Evolutionary conservation across 1,140 invertebrate species (phyloP).

Genomic region (Bathynomus jamesi): DNA sequence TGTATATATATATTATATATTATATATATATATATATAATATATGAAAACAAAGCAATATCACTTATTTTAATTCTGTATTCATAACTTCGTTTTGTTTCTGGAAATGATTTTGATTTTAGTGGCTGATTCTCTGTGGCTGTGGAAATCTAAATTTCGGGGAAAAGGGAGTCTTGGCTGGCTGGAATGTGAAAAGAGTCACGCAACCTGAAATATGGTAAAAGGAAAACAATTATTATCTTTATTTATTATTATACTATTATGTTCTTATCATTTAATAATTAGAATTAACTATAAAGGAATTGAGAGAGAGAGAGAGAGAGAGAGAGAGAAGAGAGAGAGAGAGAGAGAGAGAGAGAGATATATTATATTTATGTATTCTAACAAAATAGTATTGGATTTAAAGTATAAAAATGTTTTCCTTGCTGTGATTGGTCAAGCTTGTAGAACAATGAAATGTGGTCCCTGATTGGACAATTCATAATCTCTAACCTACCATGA

Average conservation of each 20-base stretch:
- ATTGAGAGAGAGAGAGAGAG: neutral
- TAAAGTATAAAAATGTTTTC: no score
- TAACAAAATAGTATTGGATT: no score
- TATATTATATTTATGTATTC: no score
- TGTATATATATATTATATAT: no score
- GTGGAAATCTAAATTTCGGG: neutral
- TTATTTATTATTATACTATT: neutral
- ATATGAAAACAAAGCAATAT: no score
- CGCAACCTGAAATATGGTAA: neutral
- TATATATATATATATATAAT: no score
- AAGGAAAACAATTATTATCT: neutral
- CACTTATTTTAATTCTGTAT: no score
- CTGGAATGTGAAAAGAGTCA: neutral
- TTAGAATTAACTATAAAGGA: neutral
- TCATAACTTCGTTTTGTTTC: no score
- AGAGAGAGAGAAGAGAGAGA: neutral
- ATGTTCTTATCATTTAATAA: neutral
- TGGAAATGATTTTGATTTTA: neutral
- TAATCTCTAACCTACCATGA: no score
- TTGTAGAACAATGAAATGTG: no score
- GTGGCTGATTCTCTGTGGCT: neutral
- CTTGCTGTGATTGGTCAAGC: no score
- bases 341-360: neutral
- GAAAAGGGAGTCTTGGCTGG: neutral
- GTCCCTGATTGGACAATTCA: no score